Conservation (phyloP, 2,797 vertebrate genomes). For the Novumbra hubbsi region DNA sequence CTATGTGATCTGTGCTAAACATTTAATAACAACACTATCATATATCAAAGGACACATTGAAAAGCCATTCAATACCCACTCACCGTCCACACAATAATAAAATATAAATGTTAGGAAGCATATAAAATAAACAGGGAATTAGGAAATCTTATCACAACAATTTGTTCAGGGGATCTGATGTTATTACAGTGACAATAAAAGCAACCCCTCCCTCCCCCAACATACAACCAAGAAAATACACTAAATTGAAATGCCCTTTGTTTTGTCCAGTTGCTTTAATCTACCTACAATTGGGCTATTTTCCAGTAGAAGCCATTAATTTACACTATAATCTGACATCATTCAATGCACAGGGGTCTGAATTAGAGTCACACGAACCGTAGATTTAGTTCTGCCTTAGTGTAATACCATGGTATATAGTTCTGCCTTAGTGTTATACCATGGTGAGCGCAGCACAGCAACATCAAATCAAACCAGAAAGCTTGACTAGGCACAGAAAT, state of each 20-base stretch:
- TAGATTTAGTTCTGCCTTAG: constrained; percentile 11
- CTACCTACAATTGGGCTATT: neutral
- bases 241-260: constrained; percentile 30
- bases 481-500: constrained; percentile 41
- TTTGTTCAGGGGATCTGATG: constrained; percentile 41
- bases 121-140: constrained; percentile 43
- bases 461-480: constrained; percentile 41
- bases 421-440: constrained; percentile 11
- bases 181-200: constrained; percentile 36
- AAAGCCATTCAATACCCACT: constrained; percentile 39
- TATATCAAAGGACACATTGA: constrained; percentile 33
- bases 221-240: constrained; percentile 16
- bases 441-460: constrained; percentile 23
- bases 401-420: constrained; percentile 19
- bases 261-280: constrained; percentile 56
- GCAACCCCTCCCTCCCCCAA: constrained; percentile 21
- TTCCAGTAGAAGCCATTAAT: constrained; percentile 18
- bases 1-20: constrained; percentile 39
- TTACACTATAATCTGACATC: constrained; percentile 9
- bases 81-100: constrained; percentile 42
- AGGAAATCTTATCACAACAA: constrained; percentile 29
- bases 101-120: constrained; percentile 57
- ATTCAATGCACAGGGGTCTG: constrained; percentile 41
- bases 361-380: constrained; percentile 52
- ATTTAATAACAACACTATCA: constrained; percentile 33